phyloP scores from a whole-genome alignment of 64 coral and sea anemone species.

The Porites lutea region DNA sequence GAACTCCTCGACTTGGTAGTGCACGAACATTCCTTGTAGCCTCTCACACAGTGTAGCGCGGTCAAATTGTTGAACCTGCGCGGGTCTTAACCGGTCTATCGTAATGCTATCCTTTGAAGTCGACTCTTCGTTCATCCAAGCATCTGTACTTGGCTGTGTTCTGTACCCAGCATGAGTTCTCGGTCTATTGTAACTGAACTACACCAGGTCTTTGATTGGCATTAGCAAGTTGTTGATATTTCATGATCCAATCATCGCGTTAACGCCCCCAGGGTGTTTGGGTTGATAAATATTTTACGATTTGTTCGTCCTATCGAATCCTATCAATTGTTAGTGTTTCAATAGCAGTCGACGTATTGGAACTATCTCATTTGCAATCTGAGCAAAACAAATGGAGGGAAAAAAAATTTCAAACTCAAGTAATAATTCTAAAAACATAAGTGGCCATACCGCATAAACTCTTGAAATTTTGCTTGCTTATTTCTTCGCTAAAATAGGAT shows the following conservation, averaged over 20 bases:
- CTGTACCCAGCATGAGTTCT: conserved; percentile 85
- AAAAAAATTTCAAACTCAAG: conserved; percentile 10
- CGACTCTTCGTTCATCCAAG: conserved; percentile 88
- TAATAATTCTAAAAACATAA: background rate
- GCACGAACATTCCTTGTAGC: conserved; percentile 19
- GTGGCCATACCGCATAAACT: background rate
- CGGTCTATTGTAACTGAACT: conserved; percentile 94
- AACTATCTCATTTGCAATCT: conserved; percentile 92
- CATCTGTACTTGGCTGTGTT: conserved; percentile 88
- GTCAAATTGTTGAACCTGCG: conserved; percentile 27
- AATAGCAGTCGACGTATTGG: conserved; percentile 80
- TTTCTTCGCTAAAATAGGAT: conserved; percentile 67
- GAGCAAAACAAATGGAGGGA: conserved; percentile 69
- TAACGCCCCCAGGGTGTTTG: conserved; percentile 84
- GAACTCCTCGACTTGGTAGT: conserved; percentile 33
- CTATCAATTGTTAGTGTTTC: conserved; percentile 95
- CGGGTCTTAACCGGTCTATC: conserved; percentile 36
- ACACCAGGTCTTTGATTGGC: conserved; percentile 91
- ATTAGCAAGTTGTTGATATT: conserved; percentile 95
- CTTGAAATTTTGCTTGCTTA: conserved; percentile 25
- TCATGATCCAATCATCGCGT: conserved; percentile 87
- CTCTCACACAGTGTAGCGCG: conserved; percentile 36
- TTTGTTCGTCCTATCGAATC: conserved; percentile 92
- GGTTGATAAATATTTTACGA: conserved; percentile 97
- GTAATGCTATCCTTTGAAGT: conserved; percentile 53